phyloP scores from a whole-genome alignment of 2,888 invertebrate species.

The Diloba caeruleocephala region DNA sequence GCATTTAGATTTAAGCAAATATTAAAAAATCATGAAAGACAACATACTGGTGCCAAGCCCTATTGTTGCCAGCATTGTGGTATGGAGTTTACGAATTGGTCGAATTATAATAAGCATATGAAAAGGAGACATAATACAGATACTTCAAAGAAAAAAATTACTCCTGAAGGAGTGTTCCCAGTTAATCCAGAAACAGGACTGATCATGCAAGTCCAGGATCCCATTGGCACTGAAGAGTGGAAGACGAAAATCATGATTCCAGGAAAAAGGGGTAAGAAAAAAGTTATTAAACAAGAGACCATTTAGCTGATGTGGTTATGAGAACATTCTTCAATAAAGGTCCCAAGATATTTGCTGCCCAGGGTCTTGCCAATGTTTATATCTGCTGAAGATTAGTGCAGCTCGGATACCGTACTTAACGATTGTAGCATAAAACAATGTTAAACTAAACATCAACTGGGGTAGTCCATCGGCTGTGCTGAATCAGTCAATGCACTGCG shows the following conservation, averaged over 20 bases:
- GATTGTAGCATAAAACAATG: no score
- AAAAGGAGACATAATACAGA: conserved; percentile 91
- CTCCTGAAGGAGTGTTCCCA: conserved; percentile 86
- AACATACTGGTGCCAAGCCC: conserved; percentile 92
- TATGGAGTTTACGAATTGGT: conserved; percentile 94
- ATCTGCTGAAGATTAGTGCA: no score
- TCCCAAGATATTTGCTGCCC: no score
- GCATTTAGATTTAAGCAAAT: conserved; percentile 93
- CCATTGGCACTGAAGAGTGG: conserved; percentile 80
- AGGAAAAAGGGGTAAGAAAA: conserved; percentile 78
- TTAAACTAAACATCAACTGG: no score
- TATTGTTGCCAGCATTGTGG: conserved; percentile 93
- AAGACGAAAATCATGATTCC: conserved; percentile 82
- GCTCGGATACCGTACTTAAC: no score
- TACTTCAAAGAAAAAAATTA: conserved; percentile 86
- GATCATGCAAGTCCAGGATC: conserved; percentile 74
- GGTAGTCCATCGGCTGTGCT: no score
- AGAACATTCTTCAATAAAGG: no score
- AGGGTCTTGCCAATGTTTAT: no score
- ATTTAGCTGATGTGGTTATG: conserved; percentile 36
- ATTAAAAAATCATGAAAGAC: conserved; percentile 91
- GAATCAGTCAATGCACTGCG: no score
- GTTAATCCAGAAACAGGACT: conserved; percentile 82
- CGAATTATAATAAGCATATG: conserved; percentile 95
- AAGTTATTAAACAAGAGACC: conserved; percentile 68